Evolutionary conservation across 2,888 invertebrate genomes (phyloP).

Genomic region (Nasonia oneida): DNA sequence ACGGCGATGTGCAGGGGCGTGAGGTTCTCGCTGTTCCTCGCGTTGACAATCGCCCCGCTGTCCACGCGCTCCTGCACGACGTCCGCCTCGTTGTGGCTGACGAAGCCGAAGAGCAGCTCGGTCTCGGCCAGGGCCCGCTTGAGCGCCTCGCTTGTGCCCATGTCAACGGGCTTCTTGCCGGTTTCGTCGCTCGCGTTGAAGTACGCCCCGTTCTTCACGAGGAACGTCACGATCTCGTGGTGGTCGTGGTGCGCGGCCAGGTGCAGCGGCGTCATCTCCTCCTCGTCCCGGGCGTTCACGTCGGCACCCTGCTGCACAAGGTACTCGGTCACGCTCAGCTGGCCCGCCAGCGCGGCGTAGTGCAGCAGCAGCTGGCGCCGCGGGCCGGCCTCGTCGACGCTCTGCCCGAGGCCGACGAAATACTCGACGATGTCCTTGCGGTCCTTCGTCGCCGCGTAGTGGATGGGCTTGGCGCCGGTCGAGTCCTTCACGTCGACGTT

Average conservation of each 20-base stretch:
- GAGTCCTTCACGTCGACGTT: constrained; percentile 54
- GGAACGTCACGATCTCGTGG: constrained; percentile 53
- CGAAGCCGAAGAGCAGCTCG: constrained; percentile 44
- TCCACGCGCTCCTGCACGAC: constrained; percentile 36
- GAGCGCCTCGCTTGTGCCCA: constrained; percentile 60
- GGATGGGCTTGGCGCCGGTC: constrained; percentile 50
- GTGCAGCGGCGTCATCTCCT: background rate
- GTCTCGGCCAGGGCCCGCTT: background rate
- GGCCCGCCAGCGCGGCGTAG: background rate
- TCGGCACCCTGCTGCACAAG: constrained; percentile 4
- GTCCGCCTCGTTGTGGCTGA: constrained; percentile 29
- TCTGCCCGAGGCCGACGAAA: constrained; percentile 28
- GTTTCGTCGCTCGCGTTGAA: constrained; percentile 62
- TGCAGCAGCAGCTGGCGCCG: background rate
- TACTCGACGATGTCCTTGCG: constrained; percentile 32
- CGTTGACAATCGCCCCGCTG: constrained; percentile 58
- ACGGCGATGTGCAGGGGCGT: constrained; percentile 70
- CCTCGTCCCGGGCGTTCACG: background rate
- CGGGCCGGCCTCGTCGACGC: constrained; percentile 6
- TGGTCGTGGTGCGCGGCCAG: background rate
- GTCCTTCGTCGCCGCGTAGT: constrained; percentile 56
- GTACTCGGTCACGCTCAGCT: constrained; percentile 1
- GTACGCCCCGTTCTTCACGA: constrained; percentile 64
- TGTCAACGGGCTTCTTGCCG: constrained; percentile 64
- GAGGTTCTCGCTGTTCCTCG: constrained; percentile 58